phyloP scores from a whole-genome alignment of 2,888 invertebrate species.

The Operophtera brumata region DNA sequence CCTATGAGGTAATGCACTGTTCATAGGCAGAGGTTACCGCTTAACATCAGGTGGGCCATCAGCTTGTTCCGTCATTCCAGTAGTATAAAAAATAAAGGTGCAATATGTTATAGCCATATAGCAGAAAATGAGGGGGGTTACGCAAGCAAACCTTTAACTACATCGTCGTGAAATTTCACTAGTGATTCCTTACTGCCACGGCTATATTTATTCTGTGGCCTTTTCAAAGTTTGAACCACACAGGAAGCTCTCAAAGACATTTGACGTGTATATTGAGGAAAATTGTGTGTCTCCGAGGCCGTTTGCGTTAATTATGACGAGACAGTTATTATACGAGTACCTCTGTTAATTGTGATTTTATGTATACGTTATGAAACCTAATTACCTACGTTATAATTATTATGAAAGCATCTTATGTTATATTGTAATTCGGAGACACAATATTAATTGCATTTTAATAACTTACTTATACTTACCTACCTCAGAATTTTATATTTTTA shows the following conservation, averaged over 20 bases:
- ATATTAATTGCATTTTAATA: no score
- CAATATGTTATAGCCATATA: no score
- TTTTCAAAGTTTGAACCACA: constrained; percentile 5
- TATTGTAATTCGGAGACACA: background rate
- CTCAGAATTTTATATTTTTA: no score
- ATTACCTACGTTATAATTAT: background rate
- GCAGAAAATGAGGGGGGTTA: no score
- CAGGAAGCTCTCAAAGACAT: constrained; percentile 6
- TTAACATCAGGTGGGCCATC: no score
- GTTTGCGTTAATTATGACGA: constrained; percentile 3
- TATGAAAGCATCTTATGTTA: background rate
- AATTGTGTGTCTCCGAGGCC: constrained; percentile 3
- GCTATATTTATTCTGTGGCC: background rate
- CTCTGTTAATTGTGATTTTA: constrained; percentile 6
- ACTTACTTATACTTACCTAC: no score
- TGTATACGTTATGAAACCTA: background rate
- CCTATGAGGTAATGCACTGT: no score
- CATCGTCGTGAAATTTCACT: background rate
- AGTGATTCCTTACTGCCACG: background rate
- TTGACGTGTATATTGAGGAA: constrained; percentile 8
- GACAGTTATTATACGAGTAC: constrained; percentile 4
- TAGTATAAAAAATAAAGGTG: no score
- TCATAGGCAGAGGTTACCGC: no score
- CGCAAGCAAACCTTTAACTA: no score
- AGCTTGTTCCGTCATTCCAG: no score